Evolutionary conservation across 2,797 vertebrate genomes (phyloP).

Genomic region (Anas bernieri): DNA sequence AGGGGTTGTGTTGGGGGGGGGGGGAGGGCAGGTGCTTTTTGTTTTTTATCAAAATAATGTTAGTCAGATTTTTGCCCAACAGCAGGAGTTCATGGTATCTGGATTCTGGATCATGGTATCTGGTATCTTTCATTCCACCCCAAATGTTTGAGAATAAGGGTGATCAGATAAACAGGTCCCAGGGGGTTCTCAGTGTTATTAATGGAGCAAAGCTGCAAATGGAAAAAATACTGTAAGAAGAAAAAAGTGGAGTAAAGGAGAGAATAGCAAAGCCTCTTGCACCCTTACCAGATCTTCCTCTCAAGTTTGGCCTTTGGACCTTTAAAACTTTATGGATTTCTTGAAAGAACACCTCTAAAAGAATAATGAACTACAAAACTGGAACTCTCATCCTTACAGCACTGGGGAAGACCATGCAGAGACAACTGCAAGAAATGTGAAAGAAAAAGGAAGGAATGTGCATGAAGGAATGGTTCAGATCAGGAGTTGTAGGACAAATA

Average conservation of each 20-base stretch:
- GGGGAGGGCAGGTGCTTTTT: no score
- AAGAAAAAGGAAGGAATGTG: neutral
- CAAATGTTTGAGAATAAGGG: neutral
- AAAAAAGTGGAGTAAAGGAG: neutral
- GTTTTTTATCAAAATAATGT: neutral
- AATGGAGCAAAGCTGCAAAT: neutral
- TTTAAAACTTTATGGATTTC: constrained; percentile 32
- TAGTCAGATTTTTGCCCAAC: neutral
- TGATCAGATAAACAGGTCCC: neutral
- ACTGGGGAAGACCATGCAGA: neutral
- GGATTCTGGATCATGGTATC: neutral
- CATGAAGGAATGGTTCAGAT: neutral
- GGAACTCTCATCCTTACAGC: neutral
- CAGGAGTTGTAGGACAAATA: neutral
- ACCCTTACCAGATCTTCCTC: constrained; percentile 20
- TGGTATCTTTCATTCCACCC: neutral
- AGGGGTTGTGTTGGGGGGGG: no score
- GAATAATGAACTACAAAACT: constrained; percentile 1
- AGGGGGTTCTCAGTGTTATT: neutral
- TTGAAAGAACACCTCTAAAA: constrained; percentile 36
- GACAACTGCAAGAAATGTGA: neutral
- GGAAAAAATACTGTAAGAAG: neutral
- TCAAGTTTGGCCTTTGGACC: constrained; percentile 44
- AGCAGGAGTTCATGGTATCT: neutral
- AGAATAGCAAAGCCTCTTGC: neutral